A percentile compares a stretch with the other conserved stretches of the same genome.
These are phyloP conservation scores for Tamias sibiricus DNA, from an alignment of 2,113 vertebrate genomes.

Conservation along the genomic window DNA sequence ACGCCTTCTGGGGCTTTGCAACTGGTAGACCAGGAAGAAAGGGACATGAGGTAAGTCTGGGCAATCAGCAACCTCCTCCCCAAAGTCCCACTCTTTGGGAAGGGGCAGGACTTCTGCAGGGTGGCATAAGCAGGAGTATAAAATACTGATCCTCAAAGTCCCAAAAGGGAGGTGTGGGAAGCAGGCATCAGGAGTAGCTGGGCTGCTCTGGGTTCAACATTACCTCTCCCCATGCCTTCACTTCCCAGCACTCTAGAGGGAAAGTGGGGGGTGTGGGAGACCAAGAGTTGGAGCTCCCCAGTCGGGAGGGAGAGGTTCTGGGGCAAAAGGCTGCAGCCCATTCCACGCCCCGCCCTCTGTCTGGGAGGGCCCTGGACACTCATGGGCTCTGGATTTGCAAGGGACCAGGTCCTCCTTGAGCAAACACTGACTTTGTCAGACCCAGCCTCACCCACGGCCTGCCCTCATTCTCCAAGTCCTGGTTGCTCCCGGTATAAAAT, in stretches of 20 bases:
- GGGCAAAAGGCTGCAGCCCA: neutral
- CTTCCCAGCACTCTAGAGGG: slow-evolving; percentile 84
- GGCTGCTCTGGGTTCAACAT: slow-evolving; percentile 62
- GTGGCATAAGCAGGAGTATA: neutral
- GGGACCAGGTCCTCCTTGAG: slow-evolving; percentile 58
- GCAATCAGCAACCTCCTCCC: neutral
- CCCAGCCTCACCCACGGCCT: slow-evolving; percentile 51
- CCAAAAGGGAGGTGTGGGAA: neutral
- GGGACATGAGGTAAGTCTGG: neutral
- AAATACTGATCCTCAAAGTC: neutral
- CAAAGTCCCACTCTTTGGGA: neutral
- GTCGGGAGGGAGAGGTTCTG: neutral
- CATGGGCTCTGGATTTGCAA: neutral
- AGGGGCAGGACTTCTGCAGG: neutral
- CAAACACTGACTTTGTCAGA: slow-evolving; percentile 64
- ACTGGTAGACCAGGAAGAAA: neutral
- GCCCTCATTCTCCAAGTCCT: neutral
- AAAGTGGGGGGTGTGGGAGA: slow-evolving; percentile 23
- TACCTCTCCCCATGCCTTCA: slow-evolving; percentile 87
- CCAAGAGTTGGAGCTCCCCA: neutral
- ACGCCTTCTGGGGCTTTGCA: neutral
- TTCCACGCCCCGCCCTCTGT: neutral
- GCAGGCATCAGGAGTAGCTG: neutral
- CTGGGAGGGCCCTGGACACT: slow-evolving; percentile 4
- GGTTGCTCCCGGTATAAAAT: neutral